Evolutionary conservation across 1,140 invertebrate species (phyloP).

Genomic region (Limonius californicus): DNA sequence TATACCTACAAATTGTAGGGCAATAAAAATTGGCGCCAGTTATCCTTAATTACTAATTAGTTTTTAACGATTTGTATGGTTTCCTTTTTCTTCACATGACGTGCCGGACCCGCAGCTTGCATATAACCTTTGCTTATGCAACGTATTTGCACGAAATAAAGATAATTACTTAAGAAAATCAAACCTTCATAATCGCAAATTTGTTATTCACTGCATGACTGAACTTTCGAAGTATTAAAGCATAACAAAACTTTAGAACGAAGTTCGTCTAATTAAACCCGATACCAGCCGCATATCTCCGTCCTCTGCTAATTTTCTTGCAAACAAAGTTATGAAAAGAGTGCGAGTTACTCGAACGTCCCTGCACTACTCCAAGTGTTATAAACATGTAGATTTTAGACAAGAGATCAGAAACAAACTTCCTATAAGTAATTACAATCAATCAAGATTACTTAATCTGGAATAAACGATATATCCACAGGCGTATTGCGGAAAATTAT

Average conservation of each 20-base stretch:
- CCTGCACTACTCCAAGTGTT: background rate
- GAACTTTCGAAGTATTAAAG: slow-evolving; percentile 29
- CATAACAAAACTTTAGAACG: slow-evolving; percentile 24
- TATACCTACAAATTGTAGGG: slow-evolving; percentile 10
- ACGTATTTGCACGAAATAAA: no score
- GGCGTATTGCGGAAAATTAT: slow-evolving; percentile 7
- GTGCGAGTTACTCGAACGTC: background rate
- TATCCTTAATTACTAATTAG: slow-evolving; percentile 2
- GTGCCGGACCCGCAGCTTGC: background rate
- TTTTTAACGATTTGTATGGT: background rate
- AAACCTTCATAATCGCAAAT: slow-evolving; percentile 30
- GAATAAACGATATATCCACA: slow-evolving; percentile 8
- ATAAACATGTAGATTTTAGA: slow-evolving; percentile 24
- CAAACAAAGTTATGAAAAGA: background rate
- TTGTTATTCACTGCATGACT: slow-evolving; percentile 30
- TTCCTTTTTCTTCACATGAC: background rate
- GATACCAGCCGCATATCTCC: background rate
- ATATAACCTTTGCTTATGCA: background rate
- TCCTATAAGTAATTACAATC: slow-evolving; percentile 30
- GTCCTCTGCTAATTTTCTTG: background rate
- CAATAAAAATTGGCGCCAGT: slow-evolving; percentile 15
- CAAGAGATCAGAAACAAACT: slow-evolving; percentile 25
- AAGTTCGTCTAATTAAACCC: slow-evolving; percentile 4
- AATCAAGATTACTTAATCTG: slow-evolving; percentile 28
- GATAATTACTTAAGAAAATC: slow-evolving; percentile 26